These are phyloP conservation scores for Pheosia tremula DNA, from an alignment of 2,888 invertebrate genomes.

Conservation along the genomic window DNA sequence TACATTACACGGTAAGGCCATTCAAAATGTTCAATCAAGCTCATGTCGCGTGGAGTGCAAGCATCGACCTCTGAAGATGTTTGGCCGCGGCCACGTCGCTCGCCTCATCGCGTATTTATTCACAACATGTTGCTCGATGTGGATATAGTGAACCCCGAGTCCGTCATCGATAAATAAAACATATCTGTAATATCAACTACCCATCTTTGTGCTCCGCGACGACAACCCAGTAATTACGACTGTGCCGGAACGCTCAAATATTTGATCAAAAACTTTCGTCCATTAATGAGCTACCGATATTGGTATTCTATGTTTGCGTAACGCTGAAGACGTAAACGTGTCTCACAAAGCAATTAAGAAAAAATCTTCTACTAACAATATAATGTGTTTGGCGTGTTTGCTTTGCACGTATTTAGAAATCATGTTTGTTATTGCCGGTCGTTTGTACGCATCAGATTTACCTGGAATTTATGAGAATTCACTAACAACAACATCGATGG, in stretches of 20 bases:
- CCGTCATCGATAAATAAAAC: constrained; percentile 64
- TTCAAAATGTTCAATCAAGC: constrained; percentile 42
- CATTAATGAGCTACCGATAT: constrained; percentile 81
- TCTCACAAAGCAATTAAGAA: constrained; percentile 63
- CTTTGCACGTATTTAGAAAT: constrained; percentile 59
- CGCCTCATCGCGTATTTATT: constrained; percentile 66
- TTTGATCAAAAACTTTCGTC: constrained; percentile 78
- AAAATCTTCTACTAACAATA: constrained; percentile 53
- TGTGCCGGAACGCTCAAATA: constrained; percentile 74
- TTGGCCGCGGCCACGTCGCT: constrained; percentile 48
- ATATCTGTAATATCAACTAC: constrained; percentile 75
- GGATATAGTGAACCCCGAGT: constrained; percentile 75
- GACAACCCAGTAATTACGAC: constrained; percentile 70
- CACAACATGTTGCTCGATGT: constrained; percentile 76
- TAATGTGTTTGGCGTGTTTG: constrained; percentile 67
- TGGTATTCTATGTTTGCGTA: constrained; percentile 69
- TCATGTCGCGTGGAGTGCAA: constrained; percentile 28
- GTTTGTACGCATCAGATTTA: constrained; percentile 56
- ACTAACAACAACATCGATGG: constrained; percentile 70
- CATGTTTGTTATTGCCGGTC: constrained; percentile 67
- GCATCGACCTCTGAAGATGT: constrained; percentile 69
- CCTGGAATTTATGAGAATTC: constrained; percentile 69
- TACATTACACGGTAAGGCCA: constrained; percentile 12
- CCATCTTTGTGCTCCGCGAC: constrained; percentile 70
- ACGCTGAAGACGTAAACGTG: constrained; percentile 61